These are phyloP conservation scores for Aegotheles bennettii DNA, from an alignment of 2,113 vertebrate genomes.

Conservation along the genomic window DNA sequence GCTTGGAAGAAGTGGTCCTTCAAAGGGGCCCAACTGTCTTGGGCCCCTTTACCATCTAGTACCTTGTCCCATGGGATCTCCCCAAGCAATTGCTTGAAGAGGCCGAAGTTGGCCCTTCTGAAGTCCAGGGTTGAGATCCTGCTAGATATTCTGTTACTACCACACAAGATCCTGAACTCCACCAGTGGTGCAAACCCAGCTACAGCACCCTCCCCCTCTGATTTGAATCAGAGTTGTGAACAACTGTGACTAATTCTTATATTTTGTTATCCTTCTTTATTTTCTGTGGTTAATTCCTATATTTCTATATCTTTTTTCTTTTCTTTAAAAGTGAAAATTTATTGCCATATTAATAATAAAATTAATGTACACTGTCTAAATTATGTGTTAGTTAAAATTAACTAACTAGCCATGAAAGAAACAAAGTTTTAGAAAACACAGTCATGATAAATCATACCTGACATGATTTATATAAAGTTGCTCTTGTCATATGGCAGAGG, in stretches of 20 bases:
- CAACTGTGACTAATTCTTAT: background rate
- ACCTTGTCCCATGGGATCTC: too few species aligned
- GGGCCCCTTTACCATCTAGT: too few species aligned
- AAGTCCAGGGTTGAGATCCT: too few species aligned
- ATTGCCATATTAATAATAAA: background rate
- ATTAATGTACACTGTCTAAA: background rate
- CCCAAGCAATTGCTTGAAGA: too few species aligned
- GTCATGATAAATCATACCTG: background rate
- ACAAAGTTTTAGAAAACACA: background rate
- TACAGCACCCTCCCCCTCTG: too few species aligned
- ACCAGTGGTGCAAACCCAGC: too few species aligned
- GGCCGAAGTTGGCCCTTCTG: too few species aligned
- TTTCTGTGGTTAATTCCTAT: background rate
- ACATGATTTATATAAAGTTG: background rate
- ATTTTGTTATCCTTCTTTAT: background rate
- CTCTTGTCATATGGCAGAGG: background rate
- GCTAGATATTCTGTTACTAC: too few species aligned
- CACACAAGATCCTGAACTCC: too few species aligned
- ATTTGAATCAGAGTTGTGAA: background rate
- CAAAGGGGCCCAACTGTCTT: too few species aligned
- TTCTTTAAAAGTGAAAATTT: background rate
- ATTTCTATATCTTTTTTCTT: background rate
- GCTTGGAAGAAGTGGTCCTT: too few species aligned
- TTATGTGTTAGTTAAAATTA: background rate
- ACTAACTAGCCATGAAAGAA: background rate